Evolutionary conservation across 1,140 invertebrate genomes (phyloP).

Genomic region (Hydropsyche tenuis): DNA sequence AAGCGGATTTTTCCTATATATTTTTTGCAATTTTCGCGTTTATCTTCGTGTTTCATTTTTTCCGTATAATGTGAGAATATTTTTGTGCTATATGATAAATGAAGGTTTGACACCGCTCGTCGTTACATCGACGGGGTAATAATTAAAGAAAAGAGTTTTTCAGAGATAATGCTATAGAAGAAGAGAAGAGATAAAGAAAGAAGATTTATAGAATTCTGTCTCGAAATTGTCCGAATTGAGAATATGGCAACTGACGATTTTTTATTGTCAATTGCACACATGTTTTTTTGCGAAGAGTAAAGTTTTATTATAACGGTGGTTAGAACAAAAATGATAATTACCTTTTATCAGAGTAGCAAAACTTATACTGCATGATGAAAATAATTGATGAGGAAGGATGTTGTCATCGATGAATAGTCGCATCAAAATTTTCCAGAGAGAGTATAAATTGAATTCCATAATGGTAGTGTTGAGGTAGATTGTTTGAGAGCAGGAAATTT

Average conservation of each 20-base stretch:
- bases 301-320: neutral
- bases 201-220: neutral
- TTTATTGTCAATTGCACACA: neutral
- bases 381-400: neutral
- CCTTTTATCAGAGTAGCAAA: conserved; percentile 27
- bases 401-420: neutral
- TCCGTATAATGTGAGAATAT: no score
- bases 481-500: neutral
- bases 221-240: neutral
- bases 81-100: no score
- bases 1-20: no score
- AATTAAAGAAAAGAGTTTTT: neutral
- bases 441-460: conserved; percentile 4
- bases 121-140: conserved; percentile 22
- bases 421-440: conserved; percentile 11
- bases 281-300: neutral
- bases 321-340: conserved; percentile 27
- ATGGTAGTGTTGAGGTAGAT: neutral
- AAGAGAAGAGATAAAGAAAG: conserved; percentile 17
- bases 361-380: conserved; percentile 37
- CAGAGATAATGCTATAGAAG: neutral
- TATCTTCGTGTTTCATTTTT: no score
- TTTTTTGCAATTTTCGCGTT: no score
- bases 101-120: conserved; percentile 8
- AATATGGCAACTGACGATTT: neutral